Base-by-base conservation (phyloP, 2,888 invertebrate species). In the Platerodrilus igneus region DNA sequence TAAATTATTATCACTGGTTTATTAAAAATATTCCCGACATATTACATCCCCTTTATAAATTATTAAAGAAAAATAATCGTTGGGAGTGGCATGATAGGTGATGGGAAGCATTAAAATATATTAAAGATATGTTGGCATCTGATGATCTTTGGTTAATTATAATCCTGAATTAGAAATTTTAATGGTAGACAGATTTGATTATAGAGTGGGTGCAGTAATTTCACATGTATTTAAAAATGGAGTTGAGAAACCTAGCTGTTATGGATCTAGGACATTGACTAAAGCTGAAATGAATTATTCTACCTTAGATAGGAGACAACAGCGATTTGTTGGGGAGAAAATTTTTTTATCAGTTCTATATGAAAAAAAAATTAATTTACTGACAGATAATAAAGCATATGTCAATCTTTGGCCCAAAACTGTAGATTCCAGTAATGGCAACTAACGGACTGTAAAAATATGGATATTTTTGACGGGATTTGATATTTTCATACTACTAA, bases 1-100 rank as follows among this genome's bases (percentile, higher is more conserved):
- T 44, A 11, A 44, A 44, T 31, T 44, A 31, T 21, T 44, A 44
- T 21, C 18, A 17, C 6, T 33, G 22, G 25, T 39, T 34, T 20
- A 34, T 43, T 13, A 11, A 20, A 22, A 21, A 39, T 34, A 18
- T 39, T 18, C 22, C 20, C 1, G 11, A 14, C 2, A 17, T 25
- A 23, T 11, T 17, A 18, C 13, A 10, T 10, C 39, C 16, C 1
- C 11, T 23, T 19, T 39, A 32, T 8, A 10, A 30, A 26, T 39
- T 20, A 8, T 16, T 23, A 32, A 29, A 21, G 21, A 39, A 20
- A 7, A 19, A 11, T 4, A 19, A 8, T 3, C 2, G 13, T 19
- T 7, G 8, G 8, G 5, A 3, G 10, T 31, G 19, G 31, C 8
- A 6, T 5, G 8, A 19, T 7, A 18, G 19, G 2, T 16, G 16